Base-by-base conservation (phyloP, 1,140 invertebrate species). In the Eubasilissa regina region DNA sequence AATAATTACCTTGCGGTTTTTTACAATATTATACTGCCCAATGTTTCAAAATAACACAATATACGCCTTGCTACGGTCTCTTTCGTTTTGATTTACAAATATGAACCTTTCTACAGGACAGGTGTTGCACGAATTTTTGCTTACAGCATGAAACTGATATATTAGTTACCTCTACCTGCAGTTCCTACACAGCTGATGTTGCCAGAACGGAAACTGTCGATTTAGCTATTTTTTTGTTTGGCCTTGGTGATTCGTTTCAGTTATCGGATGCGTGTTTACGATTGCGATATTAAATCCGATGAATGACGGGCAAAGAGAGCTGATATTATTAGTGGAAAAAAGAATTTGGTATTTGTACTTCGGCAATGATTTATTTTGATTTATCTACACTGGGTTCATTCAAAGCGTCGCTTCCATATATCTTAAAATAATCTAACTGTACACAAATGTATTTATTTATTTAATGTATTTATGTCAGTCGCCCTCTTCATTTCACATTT, bases 131-230 rank as follows among this genome's bases (percentile, higher is more conserved):
- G 21, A 51, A 51, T 35, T 35, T 35, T 6, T 35, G 25, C 25
- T 35, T 35, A 35, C 25, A 35, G 6, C 6, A 35, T 35, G 25
- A 35, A 35, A 35, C 25, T 35, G 25, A 35, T 35, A 35, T 6
- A 35, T 35, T 35, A 35, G 25, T 35, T 58, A 25, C 13, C 17
- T 62, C 13, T 11, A 21, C n/a, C 60, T 64, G 60, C 60, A 25
- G 35, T 9, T 64, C 35, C 35, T 64, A 13, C 13, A 12, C 10
- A 35, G 13, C 60, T n/a, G 13, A 25, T 64, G 60, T 64, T 64
- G 60, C 35, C 60, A 43, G 60, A 58, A 35, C 60, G 60, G 60
- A 64, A 19, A 64, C 35, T 64, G 60, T 64, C 25, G 35, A 64
- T 25, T 64, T 64, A 9, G 60, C 60, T 25, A 8, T 64, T 64